Conservation (phyloP, 2,888 invertebrate species). For the Drosophila fulvimacula region DNA sequence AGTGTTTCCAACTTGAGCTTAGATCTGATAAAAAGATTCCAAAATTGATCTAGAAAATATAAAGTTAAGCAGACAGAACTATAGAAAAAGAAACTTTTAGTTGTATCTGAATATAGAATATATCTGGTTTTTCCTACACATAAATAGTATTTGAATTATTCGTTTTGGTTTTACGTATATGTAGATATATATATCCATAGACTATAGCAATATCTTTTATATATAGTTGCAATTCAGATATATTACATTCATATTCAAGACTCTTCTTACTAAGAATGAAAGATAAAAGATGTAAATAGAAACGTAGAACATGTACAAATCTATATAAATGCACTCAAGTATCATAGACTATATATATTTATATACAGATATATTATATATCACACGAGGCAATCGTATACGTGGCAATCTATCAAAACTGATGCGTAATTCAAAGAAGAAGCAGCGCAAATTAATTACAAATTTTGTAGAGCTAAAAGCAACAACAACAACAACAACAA, state of each 20-base stretch:
- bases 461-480: neutral
- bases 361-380: no score
- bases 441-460: constrained; percentile 6
- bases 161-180: neutral
- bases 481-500: neutral
- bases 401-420: constrained; percentile 15
- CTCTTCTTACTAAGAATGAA: neutral
- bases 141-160: no score
- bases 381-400: neutral
- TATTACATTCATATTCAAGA: no score
- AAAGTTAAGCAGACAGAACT: neutral
- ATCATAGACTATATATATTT: neutral
- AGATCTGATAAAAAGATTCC: neutral
- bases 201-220: no score
- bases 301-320: neutral
- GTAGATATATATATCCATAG: neutral
- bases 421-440: constrained; percentile 7
- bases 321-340: no score
- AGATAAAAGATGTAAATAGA: neutral
- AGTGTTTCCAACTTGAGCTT: no score
- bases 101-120: no score
- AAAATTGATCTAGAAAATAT: neutral
- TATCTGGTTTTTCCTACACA: no score
- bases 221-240: no score
- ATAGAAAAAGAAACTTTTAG: no score